phyloP scores from a whole-genome alignment of 2,113 vertebrate genomes.

The Trochalopteron elliotii region DNA sequence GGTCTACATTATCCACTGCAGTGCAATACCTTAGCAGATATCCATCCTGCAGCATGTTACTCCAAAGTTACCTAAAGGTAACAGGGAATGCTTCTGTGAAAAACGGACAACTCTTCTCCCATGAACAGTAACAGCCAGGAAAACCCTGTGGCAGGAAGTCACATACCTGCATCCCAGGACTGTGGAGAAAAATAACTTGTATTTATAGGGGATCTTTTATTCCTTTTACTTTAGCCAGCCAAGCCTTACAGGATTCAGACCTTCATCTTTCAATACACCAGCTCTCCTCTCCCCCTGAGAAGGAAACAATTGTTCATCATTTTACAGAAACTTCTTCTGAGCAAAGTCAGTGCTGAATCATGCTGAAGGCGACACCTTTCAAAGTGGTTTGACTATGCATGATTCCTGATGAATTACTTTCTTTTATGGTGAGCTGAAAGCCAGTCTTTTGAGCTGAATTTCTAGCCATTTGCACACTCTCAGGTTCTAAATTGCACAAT shows the following conservation, averaged over 20 bases:
- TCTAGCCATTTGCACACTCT: background rate
- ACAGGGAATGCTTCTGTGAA: background rate
- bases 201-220: background rate
- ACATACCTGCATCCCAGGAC: background rate
- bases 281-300: rapidly evolving
- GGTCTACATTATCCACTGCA: rapidly evolving
- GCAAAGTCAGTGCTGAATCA: background rate
- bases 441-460: background rate
- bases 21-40: background rate
- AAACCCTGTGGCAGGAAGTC: background rate
- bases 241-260: background rate
- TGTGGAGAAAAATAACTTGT: background rate
- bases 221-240: background rate
- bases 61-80: background rate
- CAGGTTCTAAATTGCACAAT: background rate
- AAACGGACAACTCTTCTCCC: background rate
- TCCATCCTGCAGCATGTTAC: rapidly evolving
- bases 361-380: rapidly evolving
- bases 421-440: background rate
- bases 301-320: background rate
- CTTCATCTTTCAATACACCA: background rate
- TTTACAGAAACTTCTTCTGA: background rate
- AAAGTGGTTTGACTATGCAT: background rate
- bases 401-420: background rate
- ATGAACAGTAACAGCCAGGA: background rate